Evolutionary conservation across 2,888 invertebrate species (phyloP).

Genomic region (Calameuta idolon): DNA sequence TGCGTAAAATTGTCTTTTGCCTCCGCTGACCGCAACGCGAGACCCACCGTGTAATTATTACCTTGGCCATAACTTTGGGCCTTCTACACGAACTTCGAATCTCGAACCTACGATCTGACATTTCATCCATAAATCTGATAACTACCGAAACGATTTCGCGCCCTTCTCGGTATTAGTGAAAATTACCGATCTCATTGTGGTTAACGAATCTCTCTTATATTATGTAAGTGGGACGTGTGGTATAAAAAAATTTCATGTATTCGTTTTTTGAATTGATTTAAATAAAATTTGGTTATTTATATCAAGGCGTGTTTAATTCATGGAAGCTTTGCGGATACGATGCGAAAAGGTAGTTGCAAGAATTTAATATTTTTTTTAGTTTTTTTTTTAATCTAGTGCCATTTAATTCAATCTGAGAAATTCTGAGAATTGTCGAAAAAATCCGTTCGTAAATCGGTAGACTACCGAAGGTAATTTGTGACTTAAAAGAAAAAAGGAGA

Average conservation of each 20-base stretch:
- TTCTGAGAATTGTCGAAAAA: not conserved
- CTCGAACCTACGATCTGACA: conserved; percentile 1
- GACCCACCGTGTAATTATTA: conserved; percentile 64
- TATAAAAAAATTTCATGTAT: not conserved
- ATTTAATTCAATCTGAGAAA: not conserved
- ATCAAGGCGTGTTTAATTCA: not conserved
- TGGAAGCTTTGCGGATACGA: not conserved
- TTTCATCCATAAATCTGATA: conserved; percentile 33
- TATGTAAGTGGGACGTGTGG: not conserved
- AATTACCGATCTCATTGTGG: not conserved
- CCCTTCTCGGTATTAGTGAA: not conserved
- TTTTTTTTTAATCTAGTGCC: not conserved
- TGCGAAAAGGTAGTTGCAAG: not conserved
- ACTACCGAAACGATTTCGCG: conserved; percentile 37
- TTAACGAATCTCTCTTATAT: not conserved
- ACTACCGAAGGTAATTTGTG: not conserved
- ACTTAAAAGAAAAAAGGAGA: not conserved
- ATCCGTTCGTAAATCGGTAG: not conserved
- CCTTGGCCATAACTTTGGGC: conserved; percentile 56
- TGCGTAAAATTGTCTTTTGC: conserved; percentile 68
- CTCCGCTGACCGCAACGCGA: conserved; percentile 60
- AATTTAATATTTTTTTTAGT: not conserved
- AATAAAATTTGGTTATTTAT: not conserved
- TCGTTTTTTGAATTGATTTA: not conserved
- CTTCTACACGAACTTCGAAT: conserved; percentile 15